A percentile compares a stretch with the other conserved stretches of the same genome.
phyloP scores from a whole-genome alignment of 2,888 invertebrate genomes.

The Eupithecia centaureata region DNA sequence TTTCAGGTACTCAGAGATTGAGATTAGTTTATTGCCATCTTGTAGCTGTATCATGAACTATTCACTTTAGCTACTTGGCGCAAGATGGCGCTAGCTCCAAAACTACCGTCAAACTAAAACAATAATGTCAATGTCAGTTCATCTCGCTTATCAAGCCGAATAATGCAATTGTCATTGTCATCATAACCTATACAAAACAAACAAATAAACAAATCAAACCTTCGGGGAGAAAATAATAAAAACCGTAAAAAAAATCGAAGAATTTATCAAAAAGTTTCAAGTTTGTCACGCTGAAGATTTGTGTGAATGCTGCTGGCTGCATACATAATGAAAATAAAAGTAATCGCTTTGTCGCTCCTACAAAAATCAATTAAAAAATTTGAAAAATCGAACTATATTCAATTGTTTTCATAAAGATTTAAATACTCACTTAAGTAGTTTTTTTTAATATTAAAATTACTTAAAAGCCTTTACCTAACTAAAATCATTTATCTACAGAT shows the following conservation, averaged over 20 bases:
- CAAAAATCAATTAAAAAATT: not conserved
- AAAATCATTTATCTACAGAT: slow-evolving; percentile 34
- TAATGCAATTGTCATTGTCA: too few species aligned
- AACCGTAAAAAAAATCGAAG: not conserved
- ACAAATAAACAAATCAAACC: not conserved
- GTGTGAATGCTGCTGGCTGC: not conserved
- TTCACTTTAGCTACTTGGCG: slow-evolving; percentile 15
- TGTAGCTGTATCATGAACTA: not conserved
- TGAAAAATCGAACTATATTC: not conserved
- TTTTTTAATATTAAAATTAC: too few species aligned
- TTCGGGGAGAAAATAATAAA: not conserved
- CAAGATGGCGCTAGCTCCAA: slow-evolving; percentile 26
- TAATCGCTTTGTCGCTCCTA: not conserved
- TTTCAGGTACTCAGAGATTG: too few species aligned
- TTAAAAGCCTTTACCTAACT: too few species aligned
- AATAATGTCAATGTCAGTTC: slow-evolving; percentile 8
- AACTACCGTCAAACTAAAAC: not conserved
- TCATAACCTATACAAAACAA: not conserved
- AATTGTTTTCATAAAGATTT: not conserved
- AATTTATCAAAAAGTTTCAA: not conserved
- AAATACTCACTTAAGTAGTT: too few species aligned
- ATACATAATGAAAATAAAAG: not conserved
- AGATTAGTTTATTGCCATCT: slow-evolving; percentile 26
- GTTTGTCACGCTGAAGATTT: not conserved
- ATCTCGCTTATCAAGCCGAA: too few species aligned